phyloP scores from a whole-genome alignment of 2,888 invertebrate genomes.

The Blera fallax region DNA sequence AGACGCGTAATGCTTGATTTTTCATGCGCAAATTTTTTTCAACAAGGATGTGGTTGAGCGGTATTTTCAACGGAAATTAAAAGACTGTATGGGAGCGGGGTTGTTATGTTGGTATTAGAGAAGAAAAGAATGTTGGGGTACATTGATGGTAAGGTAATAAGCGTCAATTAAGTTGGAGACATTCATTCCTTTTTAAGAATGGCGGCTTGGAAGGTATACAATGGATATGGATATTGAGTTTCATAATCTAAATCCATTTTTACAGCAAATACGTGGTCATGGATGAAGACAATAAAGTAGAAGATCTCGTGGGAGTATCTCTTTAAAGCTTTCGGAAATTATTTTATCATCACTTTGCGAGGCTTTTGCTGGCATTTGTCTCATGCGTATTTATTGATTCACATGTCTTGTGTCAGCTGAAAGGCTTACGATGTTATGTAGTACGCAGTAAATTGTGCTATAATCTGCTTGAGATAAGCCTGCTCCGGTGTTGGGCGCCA shows the following conservation, averaged over 20 bases:
- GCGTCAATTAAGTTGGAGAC: constrained; percentile 67
- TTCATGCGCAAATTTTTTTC: constrained; percentile 43
- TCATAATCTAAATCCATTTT: constrained; percentile 55
- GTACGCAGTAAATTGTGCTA: not conserved
- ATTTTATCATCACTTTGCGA: constrained; percentile 29
- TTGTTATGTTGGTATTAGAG: constrained; percentile 17
- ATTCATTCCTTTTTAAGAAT: constrained; percentile 31
- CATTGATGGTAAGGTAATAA: constrained; percentile 50
- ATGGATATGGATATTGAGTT: constrained; percentile 58
- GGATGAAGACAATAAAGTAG: constrained; percentile 33
- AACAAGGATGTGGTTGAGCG: constrained; percentile 24
- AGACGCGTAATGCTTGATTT: constrained; percentile 60
- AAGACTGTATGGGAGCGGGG: constrained; percentile 17
- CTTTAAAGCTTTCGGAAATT: constrained; percentile 9
- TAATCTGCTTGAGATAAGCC: not conserved
- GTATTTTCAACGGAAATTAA: constrained; percentile 65
- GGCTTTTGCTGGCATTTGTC: not conserved
- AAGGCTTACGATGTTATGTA: not conserved
- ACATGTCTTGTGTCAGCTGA: not conserved
- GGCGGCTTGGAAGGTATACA: constrained; percentile 12
- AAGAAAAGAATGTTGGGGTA: not conserved
- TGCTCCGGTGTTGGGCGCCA: not conserved
- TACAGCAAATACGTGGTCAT: constrained; percentile 60
- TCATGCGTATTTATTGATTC: constrained; percentile 1
- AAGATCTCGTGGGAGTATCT: not conserved